Conservation (phyloP, 2,113 vertebrate genomes). For the Rallus limicola region DNA sequence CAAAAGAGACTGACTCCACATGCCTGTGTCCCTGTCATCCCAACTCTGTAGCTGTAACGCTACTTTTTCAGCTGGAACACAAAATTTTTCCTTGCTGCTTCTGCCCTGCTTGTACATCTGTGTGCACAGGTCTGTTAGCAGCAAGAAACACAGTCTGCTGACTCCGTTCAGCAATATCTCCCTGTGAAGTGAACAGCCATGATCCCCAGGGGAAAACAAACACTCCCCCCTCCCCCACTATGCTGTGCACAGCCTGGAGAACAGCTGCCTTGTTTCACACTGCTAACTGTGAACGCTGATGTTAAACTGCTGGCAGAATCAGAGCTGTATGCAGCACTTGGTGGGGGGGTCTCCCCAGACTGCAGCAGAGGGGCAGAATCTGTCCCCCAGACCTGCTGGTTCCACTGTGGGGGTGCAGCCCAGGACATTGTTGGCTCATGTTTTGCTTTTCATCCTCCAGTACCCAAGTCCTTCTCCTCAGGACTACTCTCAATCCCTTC, state of each 20-base stretch:
- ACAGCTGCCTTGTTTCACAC: background rate
- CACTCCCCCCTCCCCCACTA: background rate
- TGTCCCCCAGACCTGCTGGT: background rate
- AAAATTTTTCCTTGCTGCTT: background rate
- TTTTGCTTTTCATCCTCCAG: background rate
- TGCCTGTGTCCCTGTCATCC: background rate
- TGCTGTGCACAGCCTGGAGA: background rate
- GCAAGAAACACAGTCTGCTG: background rate
- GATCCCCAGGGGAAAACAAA: background rate
- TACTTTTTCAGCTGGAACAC: background rate
- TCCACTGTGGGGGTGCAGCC: background rate
- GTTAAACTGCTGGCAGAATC: background rate
- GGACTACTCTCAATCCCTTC: background rate
- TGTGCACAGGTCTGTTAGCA: background rate
- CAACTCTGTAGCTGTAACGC: fast-evolving
- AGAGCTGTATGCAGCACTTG: background rate
- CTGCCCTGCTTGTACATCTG: background rate
- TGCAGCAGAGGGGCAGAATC: background rate
- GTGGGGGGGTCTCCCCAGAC: too few relatives aligned
- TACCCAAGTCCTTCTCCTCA: background rate
- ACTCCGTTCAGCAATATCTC: background rate
- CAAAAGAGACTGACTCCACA: background rate
- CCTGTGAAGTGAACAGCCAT: background rate
- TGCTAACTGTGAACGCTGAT: background rate
- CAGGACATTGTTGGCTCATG: background rate